Conservation (phyloP, 2,888 invertebrate genomes). For the Oligia fasciuncula region DNA sequence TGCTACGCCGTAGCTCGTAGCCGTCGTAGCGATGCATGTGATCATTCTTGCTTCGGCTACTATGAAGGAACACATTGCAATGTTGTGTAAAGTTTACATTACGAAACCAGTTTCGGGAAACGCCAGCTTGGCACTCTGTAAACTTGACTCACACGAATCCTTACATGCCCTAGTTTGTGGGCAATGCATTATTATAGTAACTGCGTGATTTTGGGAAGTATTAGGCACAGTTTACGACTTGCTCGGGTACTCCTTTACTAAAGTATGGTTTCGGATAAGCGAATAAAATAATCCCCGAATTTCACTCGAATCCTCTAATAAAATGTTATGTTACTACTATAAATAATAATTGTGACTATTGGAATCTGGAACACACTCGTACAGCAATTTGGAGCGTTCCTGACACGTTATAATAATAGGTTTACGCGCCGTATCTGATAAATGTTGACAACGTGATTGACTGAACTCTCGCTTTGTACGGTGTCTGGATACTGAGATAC, state of each 20-base stretch:
- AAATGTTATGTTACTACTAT: slow-evolving; percentile 24
- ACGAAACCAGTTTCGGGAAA: slow-evolving; percentile 11
- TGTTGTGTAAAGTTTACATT: slow-evolving; percentile 8
- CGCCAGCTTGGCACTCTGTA: slow-evolving; percentile 7
- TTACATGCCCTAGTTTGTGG: slow-evolving; percentile 6
- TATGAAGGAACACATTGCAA: slow-evolving; percentile 7
- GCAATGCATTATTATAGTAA: slow-evolving; percentile 5
- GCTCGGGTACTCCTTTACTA: too few relatives aligned
- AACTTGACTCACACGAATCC: slow-evolving; percentile 22
- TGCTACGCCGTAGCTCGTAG: slow-evolving; percentile 21
- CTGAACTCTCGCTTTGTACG: slow-evolving; percentile 4
- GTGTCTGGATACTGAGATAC: background rate
- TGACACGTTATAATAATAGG: slow-evolving; percentile 37
- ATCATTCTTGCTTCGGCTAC: slow-evolving; percentile 1
- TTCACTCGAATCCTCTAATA: slow-evolving; percentile 10
- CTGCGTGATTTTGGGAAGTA: background rate
- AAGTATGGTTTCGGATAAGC: too few relatives aligned
- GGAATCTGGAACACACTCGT: background rate
- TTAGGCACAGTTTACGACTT: background rate
- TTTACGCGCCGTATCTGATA: slow-evolving; percentile 13
- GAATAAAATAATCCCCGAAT: background rate
- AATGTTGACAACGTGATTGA: slow-evolving; percentile 35
- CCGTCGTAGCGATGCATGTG: background rate
- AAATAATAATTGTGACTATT: slow-evolving; percentile 14
- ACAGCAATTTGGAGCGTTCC: slow-evolving; percentile 10